Evolutionary conservation across 2,888 invertebrate genomes (phyloP).

Genomic region (Entomobrya multifasciata): DNA sequence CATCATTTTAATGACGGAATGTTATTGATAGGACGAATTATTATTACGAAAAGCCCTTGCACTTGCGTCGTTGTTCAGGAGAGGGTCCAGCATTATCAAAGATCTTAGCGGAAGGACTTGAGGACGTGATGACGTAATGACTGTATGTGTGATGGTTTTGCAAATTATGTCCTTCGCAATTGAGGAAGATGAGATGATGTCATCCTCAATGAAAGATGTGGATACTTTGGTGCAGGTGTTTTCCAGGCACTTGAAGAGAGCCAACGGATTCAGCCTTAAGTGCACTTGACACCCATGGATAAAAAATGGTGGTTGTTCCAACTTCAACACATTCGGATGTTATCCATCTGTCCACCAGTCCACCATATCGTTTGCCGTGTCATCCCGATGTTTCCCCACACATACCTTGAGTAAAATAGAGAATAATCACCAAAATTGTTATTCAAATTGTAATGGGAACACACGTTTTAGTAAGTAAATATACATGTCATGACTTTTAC

Average conservation of each 20-base stretch:
- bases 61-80: conserved; percentile 59
- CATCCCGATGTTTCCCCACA: background rate
- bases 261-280: conserved; percentile 43
- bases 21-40: conserved; percentile 67
- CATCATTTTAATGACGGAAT: conserved; percentile 56
- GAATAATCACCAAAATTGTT: background rate
- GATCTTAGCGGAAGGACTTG: background rate
- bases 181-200: background rate
- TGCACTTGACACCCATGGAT: conserved; percentile 35
- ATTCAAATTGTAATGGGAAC: too few species aligned
- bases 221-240: conserved; percentile 54
- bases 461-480: too few species aligned
- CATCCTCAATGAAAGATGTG: conserved; percentile 26
- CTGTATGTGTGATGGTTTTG: background rate
- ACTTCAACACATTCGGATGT: conserved; percentile 4
- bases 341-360: background rate
- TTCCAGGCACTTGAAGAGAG: conserved; percentile 55
- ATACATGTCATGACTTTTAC: background rate
- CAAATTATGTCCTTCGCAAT: background rate
- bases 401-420: background rate
- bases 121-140: conserved; percentile 33
- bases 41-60: conserved; percentile 64
- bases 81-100: conserved; percentile 24
- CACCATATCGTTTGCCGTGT: background rate
- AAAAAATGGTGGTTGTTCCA: background rate